A percentile compares a stretch with the other conserved stretches of the same genome.
Evolutionary conservation across 2,113 vertebrate genomes (phyloP).

Genomic region (Mormoops blainvillei): DNA sequence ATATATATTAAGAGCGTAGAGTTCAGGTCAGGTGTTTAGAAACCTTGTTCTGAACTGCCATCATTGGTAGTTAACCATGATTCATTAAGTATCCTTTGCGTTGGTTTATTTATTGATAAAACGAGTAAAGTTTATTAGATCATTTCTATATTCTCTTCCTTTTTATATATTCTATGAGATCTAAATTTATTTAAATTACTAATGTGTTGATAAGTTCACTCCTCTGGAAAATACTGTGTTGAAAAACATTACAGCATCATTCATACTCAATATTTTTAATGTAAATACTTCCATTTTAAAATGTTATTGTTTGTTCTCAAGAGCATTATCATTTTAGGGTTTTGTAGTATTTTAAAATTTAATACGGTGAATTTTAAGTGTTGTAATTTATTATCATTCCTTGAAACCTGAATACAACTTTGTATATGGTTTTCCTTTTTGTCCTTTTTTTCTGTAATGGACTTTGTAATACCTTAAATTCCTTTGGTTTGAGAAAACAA

Average conservation of each 20-base stretch:
- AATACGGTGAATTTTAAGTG: background rate
- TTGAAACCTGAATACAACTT: background rate
- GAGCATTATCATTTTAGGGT: background rate
- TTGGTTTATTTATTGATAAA: background rate
- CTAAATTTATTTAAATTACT: background rate
- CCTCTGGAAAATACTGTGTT: background rate
- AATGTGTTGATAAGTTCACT: background rate
- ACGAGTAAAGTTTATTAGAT: background rate
- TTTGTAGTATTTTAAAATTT: background rate
- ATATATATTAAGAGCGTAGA: background rate
- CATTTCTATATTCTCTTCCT: background rate
- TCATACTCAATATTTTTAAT: background rate
- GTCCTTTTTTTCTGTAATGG: background rate
- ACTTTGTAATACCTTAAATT: background rate
- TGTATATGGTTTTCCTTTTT: background rate
- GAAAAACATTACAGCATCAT: background rate
- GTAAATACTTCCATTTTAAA: background rate
- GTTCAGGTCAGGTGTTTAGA: background rate
- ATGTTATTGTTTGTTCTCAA: background rate
- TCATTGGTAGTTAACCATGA: background rate
- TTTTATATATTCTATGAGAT: background rate
- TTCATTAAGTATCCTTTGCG: background rate
- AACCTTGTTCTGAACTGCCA: background rate
- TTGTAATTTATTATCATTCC: background rate
- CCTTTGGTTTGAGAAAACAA: slow-evolving; percentile 16